Conservation (phyloP, 2,797 vertebrate genomes). For the Anolis apletophallus region DNA sequence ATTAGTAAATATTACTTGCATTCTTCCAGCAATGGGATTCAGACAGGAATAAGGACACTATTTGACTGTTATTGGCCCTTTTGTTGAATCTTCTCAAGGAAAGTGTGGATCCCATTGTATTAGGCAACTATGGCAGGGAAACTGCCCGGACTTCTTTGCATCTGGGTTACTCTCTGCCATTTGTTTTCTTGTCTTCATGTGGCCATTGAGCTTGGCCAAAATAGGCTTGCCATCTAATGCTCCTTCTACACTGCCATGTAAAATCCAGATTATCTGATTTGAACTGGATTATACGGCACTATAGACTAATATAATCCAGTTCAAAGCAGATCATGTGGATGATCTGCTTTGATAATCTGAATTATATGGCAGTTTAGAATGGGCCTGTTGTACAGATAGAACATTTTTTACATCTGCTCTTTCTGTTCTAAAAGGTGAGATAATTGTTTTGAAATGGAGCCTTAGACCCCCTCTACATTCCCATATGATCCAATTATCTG, state of each 20-base stretch:
- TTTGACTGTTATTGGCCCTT: neutral
- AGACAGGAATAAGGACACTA: neutral
- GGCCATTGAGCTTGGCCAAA: neutral
- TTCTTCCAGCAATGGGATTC: neutral
- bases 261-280: no score
- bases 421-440: neutral
- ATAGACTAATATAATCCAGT: no score
- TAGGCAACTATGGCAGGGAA: neutral
- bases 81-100: neutral
- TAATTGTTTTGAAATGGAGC: no score
- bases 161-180: neutral
- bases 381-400: neutral
- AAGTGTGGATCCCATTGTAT: neutral
- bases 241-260: no score
- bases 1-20: slow-evolving; percentile 9
- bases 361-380: no score
- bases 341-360: no score
- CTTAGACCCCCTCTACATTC: neutral
- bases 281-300: no score
- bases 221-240: neutral
- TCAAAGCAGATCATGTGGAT: no score
- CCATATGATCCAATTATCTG: no score
- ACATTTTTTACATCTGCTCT: neutral
- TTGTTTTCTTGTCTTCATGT: neutral
- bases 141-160: neutral